Evolutionary conservation across 2,888 invertebrate genomes (phyloP), one percentile per base, ranked within the genome.

Genomic region (Ectemnius cavifrons): DNA sequence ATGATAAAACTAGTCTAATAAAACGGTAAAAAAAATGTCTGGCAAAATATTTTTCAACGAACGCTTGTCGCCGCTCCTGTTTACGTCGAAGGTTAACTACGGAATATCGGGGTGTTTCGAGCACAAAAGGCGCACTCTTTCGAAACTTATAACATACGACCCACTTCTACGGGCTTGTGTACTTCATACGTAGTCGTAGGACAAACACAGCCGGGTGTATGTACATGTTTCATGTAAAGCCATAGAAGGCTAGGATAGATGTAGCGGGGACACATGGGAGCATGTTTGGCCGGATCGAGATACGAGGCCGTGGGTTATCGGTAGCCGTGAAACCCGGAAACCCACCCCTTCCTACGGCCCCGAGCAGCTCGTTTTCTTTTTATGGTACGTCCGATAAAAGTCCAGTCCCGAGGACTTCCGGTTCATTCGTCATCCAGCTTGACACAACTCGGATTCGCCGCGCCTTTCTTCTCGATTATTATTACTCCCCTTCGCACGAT

Each of bases 401-500:
- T 77, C 69, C 63, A 67, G 71, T 71, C 61, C 66, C 75, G 67
- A 73, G 75, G 68, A 70, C 77, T 71, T 73, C 73, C 61, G 71
- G 71, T 79, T 77, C 82, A 77, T 79, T 73, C 79, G 82, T 81
- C 82, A 79, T 57, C 70, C 75, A n/a, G 49, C 11, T 58, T 67
- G 73, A 79, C 68, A 71, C 63, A 70, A 47, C 59, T 70, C 67
- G 57, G 68, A 73, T 69, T 75, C 52, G 8, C 37, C 71, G 37
- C 37, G 45, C 60, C 59, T 66, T 63, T 66, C 68, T 60, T 47
- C 13, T 46, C 6, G 46, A 62, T 46, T 62, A 13, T 6, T 18
- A 16, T 62, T 46, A 4, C 18, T 46, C 37, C 47, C 23, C 13
- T 18, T 23, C 62, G 8, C n/a, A 20, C 20, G 20, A 46, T 11